A percentile compares a stretch with the other conserved stretches of the same genome.
Evolutionary conservation across 2,888 invertebrate species (phyloP).

Genomic region (Plagodis dolabraria): DNA sequence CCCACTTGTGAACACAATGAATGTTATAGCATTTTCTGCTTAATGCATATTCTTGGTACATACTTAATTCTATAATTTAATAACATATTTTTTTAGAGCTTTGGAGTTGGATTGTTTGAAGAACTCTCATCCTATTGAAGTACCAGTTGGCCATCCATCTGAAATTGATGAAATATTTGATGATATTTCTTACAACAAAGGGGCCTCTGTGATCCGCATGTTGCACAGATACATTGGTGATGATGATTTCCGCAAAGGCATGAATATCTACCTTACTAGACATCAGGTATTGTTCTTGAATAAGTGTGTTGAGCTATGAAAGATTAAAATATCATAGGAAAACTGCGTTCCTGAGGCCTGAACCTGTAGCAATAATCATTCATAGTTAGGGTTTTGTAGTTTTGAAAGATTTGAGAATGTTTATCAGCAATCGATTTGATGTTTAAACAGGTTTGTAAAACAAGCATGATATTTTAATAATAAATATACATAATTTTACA

Average conservation of each 20-base stretch:
- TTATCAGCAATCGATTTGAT: too few species aligned
- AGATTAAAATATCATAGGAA: too few species aligned
- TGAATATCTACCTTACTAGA: constrained; percentile 94
- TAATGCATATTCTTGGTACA: constrained; percentile 30
- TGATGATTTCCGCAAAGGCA: constrained; percentile 95
- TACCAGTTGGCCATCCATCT: constrained; percentile 96
- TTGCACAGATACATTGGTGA: constrained; percentile 97
- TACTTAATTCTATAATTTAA: background rate
- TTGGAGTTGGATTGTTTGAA: constrained; percentile 94
- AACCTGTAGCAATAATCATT: too few species aligned
- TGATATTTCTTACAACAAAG: constrained; percentile 98
- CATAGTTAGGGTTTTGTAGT: too few species aligned
- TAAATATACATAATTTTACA: too few species aligned
- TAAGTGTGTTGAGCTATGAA: too few species aligned
- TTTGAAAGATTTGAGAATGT: too few species aligned
- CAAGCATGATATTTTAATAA: too few species aligned
- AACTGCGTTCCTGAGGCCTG: too few species aligned
- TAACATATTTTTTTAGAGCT: constrained; percentile 79
- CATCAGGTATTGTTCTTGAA: constrained; percentile 83
- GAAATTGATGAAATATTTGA: constrained; percentile 99
- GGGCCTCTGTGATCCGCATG: constrained; percentile 97
- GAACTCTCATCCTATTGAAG: constrained; percentile 98
- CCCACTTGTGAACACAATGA: constrained; percentile 39
- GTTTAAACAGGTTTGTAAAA: too few species aligned
- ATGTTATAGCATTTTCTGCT: constrained; percentile 21